These are phyloP conservation scores for Lottia scabra DNA, from an alignment of 2,888 invertebrate species.

Conservation along the genomic window DNA sequence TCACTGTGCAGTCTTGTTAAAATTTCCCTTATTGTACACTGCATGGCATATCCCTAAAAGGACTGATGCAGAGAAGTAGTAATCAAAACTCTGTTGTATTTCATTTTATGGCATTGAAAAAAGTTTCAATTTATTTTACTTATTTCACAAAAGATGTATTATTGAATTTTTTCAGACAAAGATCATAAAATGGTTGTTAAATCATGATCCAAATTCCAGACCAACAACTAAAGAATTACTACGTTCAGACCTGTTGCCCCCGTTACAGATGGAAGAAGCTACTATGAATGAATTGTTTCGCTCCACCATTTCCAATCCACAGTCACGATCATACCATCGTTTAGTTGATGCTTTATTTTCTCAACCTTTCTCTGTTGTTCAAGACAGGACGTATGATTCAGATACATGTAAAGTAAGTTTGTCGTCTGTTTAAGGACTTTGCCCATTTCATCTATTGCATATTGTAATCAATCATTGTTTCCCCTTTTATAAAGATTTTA, in stretches of 20 bases:
- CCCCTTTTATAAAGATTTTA: too few relatives aligned
- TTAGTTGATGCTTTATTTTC: slow-evolving; percentile 69
- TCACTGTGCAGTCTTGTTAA: too few relatives aligned
- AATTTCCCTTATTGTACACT: too few relatives aligned
- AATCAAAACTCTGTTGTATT: too few relatives aligned
- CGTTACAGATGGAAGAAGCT: slow-evolving; percentile 85
- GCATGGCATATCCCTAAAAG: too few relatives aligned
- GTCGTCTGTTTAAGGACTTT: background rate
- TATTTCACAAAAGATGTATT: too few relatives aligned
- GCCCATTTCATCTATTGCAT: too few relatives aligned
- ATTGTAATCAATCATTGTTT: too few relatives aligned
- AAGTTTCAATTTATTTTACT: too few relatives aligned
- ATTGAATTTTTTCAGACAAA: slow-evolving; percentile 39
- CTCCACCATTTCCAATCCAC: slow-evolving; percentile 84
- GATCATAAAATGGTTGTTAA: slow-evolving; percentile 79
- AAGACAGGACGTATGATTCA: slow-evolving; percentile 86
- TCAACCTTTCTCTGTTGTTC: slow-evolving; percentile 75
- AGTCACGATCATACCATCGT: slow-evolving; percentile 81
- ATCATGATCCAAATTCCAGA: slow-evolving; percentile 85
- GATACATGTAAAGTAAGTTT: slow-evolving; percentile 69
- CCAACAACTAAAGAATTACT: slow-evolving; percentile 89
- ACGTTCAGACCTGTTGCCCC: slow-evolving; percentile 85
- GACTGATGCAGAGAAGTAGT: too few relatives aligned
- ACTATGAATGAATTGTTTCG: slow-evolving; percentile 83
- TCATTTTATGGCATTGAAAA: too few relatives aligned